Evolutionary conservation across 2,113 vertebrate genomes (phyloP).

Genomic region (Myrmecobius fasciatus): DNA sequence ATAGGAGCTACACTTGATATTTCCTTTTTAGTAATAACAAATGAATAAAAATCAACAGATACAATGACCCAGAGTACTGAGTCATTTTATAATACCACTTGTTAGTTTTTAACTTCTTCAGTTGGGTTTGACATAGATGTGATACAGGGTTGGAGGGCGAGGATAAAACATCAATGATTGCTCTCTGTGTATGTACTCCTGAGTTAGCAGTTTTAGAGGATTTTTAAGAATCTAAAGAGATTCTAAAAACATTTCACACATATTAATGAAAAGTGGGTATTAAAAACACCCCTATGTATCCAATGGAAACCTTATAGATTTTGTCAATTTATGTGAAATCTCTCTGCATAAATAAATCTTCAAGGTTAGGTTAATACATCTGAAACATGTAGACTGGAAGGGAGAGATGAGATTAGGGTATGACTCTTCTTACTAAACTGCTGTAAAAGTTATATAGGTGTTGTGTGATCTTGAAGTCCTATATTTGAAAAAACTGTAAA

Average conservation of each 20-base stretch:
- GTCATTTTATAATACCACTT: neutral
- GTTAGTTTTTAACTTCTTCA: neutral
- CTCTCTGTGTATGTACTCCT: neutral
- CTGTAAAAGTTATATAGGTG: slow-evolving; percentile 32
- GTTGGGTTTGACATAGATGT: neutral
- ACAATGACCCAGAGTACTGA: neutral
- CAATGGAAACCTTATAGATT: neutral
- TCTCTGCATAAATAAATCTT: neutral
- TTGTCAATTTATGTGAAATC: neutral
- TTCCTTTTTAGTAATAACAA: slow-evolving; percentile 10
- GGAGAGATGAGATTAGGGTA: slow-evolving; percentile 18
- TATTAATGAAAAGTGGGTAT: neutral
- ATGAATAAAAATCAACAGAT: slow-evolving; percentile 5
- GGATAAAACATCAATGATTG: neutral
- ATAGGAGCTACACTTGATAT: neutral
- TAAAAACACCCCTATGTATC: neutral
- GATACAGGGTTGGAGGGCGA: neutral
- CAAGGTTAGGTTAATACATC: neutral
- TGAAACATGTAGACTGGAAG: neutral
- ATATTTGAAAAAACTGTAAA: slow-evolving; percentile 2
- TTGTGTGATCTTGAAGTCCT: slow-evolving; percentile 19
- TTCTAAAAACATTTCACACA: neutral
- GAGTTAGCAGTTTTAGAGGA: neutral
- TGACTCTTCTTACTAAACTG: neutral
- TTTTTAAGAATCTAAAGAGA: neutral